phyloP scores from a whole-genome alignment of 1,140 invertebrate species.

The Ceratitis capitata region DNA sequence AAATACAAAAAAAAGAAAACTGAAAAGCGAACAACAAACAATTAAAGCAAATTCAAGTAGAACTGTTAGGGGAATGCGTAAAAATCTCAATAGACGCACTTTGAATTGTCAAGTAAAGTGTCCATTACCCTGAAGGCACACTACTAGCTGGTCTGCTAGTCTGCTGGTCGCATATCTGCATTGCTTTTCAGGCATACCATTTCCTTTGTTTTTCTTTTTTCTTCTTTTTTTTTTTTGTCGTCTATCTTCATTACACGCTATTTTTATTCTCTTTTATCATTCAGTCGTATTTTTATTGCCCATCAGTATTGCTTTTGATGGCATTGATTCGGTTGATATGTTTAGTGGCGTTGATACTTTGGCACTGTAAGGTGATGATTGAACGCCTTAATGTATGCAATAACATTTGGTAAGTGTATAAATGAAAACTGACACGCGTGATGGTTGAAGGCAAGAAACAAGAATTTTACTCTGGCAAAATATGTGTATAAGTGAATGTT shows the following conservation, averaged over 20 bases:
- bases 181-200: background rate
- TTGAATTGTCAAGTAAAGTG: background rate
- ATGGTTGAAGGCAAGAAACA: too few species aligned
- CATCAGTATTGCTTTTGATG: background rate
- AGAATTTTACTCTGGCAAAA: too few species aligned
- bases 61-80: background rate
- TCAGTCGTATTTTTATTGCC: background rate
- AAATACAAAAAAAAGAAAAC: background rate
- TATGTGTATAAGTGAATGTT: too few species aligned
- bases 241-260: background rate
- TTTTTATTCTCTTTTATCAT: too few species aligned
- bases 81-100: background rate
- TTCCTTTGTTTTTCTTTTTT: background rate
- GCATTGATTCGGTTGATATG: background rate
- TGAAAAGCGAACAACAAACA: background rate
- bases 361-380: background rate
- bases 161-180: background rate
- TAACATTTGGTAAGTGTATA: background rate
- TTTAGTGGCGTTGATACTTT: background rate
- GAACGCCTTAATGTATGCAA: background rate
- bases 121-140: background rate
- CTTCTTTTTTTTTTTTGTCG: background rate
- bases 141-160: background rate
- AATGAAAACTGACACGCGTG: background rate
- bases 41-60: background rate